phyloP scores from a whole-genome alignment of 2,888 invertebrate species.

The Neoitamus cyanurus region DNA sequence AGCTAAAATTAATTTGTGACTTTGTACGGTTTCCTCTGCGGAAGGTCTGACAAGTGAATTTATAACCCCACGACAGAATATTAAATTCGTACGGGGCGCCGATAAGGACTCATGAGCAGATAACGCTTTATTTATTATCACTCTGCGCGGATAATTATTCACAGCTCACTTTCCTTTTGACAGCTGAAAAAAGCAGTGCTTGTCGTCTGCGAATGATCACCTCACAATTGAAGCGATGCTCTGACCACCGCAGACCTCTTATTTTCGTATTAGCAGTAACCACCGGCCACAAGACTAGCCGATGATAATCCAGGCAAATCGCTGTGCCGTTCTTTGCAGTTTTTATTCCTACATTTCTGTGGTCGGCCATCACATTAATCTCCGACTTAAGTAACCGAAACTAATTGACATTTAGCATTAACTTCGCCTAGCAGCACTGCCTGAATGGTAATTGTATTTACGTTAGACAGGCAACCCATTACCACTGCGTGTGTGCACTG shows the following conservation, averaged over 20 bases:
- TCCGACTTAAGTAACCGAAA: slow-evolving; percentile 37
- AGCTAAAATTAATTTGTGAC: slow-evolving; percentile 20
- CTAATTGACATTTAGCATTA: slow-evolving; percentile 40
- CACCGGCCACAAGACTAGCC: not conserved
- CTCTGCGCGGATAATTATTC: not conserved
- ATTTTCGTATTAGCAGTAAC: not conserved
- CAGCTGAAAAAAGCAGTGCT: not conserved
- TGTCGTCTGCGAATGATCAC: not conserved
- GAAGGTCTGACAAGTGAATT: slow-evolving; percentile 17
- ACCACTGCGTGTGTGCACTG: not conserved
- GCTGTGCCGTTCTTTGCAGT: not conserved
- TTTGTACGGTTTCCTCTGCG: not conserved
- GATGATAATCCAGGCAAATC: not conserved
- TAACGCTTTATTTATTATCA: not conserved
- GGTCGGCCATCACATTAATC: slow-evolving; percentile 29
- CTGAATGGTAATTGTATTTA: slow-evolving; percentile 34
- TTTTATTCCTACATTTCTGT: slow-evolving; percentile 9
- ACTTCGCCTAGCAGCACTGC: not conserved
- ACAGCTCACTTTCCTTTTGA: slow-evolving; percentile 11
- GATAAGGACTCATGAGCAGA: not conserved
- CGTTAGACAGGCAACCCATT: slow-evolving; percentile 10
- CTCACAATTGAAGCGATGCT: not conserved
- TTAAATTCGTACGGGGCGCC: not conserved
- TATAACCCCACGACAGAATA: not conserved
- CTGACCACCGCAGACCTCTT: not conserved